Evolutionary conservation across 2,888 invertebrate genomes (phyloP).

Genomic region (Caenorhabditis panamensis): DNA sequence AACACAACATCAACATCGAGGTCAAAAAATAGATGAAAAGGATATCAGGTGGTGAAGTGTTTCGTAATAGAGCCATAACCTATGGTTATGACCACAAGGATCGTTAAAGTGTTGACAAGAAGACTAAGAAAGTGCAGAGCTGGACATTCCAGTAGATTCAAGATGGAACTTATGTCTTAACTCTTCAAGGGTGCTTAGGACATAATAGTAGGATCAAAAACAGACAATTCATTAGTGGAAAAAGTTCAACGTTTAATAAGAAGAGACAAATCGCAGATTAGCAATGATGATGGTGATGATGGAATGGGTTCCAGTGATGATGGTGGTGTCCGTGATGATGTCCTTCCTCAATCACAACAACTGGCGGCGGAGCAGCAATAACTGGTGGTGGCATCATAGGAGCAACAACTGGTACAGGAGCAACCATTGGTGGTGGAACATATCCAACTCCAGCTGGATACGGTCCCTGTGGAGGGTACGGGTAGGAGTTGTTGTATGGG

Average conservation of each 20-base stretch:
- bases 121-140: not conserved
- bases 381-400: conserved; percentile 6
- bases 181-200: too few species aligned
- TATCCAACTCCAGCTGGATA: not conserved
- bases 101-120: too few species aligned
- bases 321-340: conserved; percentile 1
- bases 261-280: not conserved
- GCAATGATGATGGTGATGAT: conserved; percentile 5
- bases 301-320: conserved; percentile 17
- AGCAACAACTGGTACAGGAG: not conserved
- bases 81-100: too few species aligned
- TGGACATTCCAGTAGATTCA: too few species aligned
- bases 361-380: conserved; percentile 6
- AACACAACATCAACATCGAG: conserved; percentile 31
- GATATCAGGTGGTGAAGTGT: conserved; percentile 18
- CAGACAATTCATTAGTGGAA: too few species aligned
- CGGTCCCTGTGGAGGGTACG: not conserved
- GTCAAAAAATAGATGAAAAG: not conserved
- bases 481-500: conserved; percentile 39
- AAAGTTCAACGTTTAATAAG: too few species aligned
- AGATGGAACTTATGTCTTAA: too few species aligned
- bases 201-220: too few species aligned
- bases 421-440: conserved; percentile 7
- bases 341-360: not conserved
- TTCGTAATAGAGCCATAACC: not conserved